A percentile compares a stretch with the other conserved stretches of the same genome.
phyloP scores from a whole-genome alignment of 2,797 vertebrate genomes.

The Ciconia nigra region DNA sequence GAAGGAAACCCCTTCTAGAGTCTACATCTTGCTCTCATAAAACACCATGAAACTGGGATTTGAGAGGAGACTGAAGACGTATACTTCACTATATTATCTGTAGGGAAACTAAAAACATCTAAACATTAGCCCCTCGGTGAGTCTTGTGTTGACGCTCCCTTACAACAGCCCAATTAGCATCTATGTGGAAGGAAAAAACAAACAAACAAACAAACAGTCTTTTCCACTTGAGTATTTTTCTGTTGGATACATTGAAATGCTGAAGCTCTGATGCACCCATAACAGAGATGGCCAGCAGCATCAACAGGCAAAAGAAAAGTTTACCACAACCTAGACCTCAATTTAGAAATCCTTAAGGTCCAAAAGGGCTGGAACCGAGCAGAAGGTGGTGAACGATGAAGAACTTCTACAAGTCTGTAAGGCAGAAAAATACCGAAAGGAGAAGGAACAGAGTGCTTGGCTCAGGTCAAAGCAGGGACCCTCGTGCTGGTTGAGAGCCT shows the following conservation, averaged over 20 bases:
- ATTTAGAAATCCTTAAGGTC: background rate
- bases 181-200: background rate
- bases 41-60: background rate
- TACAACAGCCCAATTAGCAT: background rate
- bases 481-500: background rate
- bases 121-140: background rate
- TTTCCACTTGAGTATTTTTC: background rate
- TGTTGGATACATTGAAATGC: background rate
- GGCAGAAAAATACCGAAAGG: background rate
- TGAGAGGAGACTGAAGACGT: background rate
- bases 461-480: background rate
- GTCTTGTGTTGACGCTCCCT: rapidly evolving
- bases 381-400: background rate
- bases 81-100: background rate
- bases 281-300: background rate
- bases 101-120: background rate
- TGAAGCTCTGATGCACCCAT: background rate
- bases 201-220: too few species aligned
- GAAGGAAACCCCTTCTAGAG: background rate
- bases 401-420: background rate
- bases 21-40: background rate
- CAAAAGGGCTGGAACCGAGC: background rate
- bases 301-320: background rate
- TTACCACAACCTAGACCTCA: background rate
- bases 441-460: background rate